Base-by-base conservation (phyloP, 2,888 invertebrate genomes). In the Caenorhabditis sp. region DNA sequence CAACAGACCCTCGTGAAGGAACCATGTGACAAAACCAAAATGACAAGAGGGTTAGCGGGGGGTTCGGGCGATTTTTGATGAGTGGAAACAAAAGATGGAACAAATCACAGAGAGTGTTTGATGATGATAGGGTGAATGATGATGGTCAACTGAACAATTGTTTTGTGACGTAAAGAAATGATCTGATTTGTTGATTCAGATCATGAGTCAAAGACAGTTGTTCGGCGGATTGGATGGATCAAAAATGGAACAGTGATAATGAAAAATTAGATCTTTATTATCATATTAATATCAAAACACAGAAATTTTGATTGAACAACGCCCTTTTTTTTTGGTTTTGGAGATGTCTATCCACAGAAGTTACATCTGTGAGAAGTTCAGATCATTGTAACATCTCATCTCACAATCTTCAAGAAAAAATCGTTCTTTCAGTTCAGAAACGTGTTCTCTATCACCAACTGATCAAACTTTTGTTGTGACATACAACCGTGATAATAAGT, bases 81-180 rank as follows among this genome's bases (percentile, higher is more conserved):
- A 68, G 31, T 54, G 38, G 68, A 35, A 68, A n/a, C n/a, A n/a
- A 54, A 68, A 51, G 31, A 51, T 51, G 28, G 35, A 66, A 66
- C 51, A 66, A 66, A 22, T 66, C 49, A 35, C n/a, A 47, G 49
- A 64, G 49, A 66, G 51, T 35, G 31, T 54, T 26, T 66, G 68
- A 63, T 63, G 58, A 31, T 31, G 58, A 56, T n/a, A 22, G 19
- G 19, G 58, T 28, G 44, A 22, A 47, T 51, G 47, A 35, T 68
- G 68, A 68, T 68, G 51, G 54, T 68, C 51, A 51, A 54, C 68
- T 54, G 68, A 68, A 68, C 68, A 68, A 54, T 68, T 68, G 66
- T 51, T 51, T 49, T 35, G 31, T 68, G 68, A 68, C 68, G 68
- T 54, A 68, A 41, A 54, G 10, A 19, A 51, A 19, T 68, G 68